Base-by-base conservation (phyloP, 2,888 invertebrate genomes). In the Tortrix viridana region DNA sequence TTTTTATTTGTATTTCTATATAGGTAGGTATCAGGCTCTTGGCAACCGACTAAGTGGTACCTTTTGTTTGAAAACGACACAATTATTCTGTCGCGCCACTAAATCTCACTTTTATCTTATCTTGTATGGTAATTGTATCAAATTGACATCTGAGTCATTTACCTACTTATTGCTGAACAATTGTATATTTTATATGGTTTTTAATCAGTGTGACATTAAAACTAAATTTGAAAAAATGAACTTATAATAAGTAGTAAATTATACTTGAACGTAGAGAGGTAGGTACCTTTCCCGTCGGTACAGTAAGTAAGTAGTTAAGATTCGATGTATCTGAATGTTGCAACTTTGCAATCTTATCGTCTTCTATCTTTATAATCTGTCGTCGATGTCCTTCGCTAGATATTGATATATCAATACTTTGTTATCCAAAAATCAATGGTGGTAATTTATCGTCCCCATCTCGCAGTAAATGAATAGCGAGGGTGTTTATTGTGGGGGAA, bases 401-500 rank as follows among this genome's bases (percentile, higher is more conserved):
- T 41, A 41, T 41, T 16, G 16, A 41, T 41, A 41, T 14, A 41
- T n/a, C 16, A 16, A 41, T 14, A 41, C 41, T 14, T 3, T 5
- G 54, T 54, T 47, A 32, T 46, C 55, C 60, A 64, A 80, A 81
- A 84, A 82, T 79, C 81, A 78, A 83, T 82, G 76, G 67, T 46
- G 70, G 57, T 65, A 79, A 81, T 80, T 84, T 74, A 75, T 76
- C 76, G 81, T 84, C 84, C 81, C 74, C 71, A 69, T 76, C 77
- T 72, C 76, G 69, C 66, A 67, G 65, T 66, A 67, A 66, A 65
- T 67, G 68, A 52, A 74, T 67, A 61, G 70, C 61, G 74, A 81
- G 87, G 89, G 88, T 78, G 77, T 71, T 66, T 66, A 65, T 52
- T 70, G 71, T 67, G 72, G 80, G 85, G 84, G 80, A 71, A 70